Evolutionary conservation across 2,113 vertebrate genomes (phyloP), one percentile per base, ranked within the genome.

Genomic region (Rutilus rutilus): DNA sequence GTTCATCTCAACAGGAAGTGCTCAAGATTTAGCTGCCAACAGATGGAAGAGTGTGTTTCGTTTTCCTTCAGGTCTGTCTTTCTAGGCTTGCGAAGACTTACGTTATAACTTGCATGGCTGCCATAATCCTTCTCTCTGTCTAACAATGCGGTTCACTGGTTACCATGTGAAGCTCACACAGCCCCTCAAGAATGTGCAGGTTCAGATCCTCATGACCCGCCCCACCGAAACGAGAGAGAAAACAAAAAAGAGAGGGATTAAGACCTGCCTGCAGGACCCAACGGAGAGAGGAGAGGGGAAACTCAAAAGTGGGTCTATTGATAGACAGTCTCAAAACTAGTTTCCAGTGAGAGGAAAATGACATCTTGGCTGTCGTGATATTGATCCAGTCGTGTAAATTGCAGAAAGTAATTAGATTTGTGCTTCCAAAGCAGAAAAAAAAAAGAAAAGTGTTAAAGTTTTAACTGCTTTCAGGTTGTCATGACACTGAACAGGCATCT

Each of bases 121-220:
- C 91, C 92, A 89, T 79, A 95, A 94, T 91, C 89, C 90, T 93
- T 89, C 93, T 94, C 96, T 92, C 94, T 94, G 94, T 95, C 94
- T 92, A 96, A 97, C 97, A 98, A 97, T 96, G 95, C 94, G 92
- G 91, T 92, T 95, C 94, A 91, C 93, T 93, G 92, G 97, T 98
- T 97, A 97, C 97, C 97, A 97, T 97, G 97, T 95, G 96, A 96
- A 97, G 96, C 93, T 95, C 95, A 95, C 94, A 95, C 92, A 94
- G 93, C 93, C 95, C 92, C 93, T 93, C 95, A 98, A 97, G 97
- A 98, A 98, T 98, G 97, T 93, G 94, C 94, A 92, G 93, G 94
- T 96, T 95, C 96, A 96, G 95, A 94, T 95, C 96, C 94, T 95
- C 91, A 90, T 94, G 94, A 90, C 92, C 95, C 95, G 86, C 94